phyloP scores from a whole-genome alignment of 1,140 invertebrate genomes.

The Lanistes nyassanus region DNA sequence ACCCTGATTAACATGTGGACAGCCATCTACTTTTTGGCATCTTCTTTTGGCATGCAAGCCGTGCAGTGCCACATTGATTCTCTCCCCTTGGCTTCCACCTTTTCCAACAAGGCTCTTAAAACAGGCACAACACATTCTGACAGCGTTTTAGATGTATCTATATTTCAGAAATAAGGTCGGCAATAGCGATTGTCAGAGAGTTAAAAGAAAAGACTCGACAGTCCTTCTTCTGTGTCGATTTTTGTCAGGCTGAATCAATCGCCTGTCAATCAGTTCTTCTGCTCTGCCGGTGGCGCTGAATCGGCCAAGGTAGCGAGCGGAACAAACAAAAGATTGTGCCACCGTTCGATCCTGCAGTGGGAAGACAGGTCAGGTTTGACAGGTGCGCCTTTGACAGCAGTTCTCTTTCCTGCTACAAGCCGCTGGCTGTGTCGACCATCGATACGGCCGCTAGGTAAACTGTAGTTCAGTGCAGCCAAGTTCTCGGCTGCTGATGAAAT shows the following conservation, averaged over 20 bases:
- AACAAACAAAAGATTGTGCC: slow-evolving; percentile 8
- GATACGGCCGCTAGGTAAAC: background rate
- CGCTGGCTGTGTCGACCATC: background rate
- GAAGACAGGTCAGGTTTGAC: background rate
- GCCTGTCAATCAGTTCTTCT: background rate
- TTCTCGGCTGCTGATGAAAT: slow-evolving; percentile 5
- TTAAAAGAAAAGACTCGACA: background rate
- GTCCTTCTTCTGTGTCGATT: background rate
- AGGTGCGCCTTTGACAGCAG: slow-evolving; percentile 6
- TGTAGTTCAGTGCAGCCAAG: background rate
- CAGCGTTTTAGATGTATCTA: background rate
- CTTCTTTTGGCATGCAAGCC: too few species aligned
- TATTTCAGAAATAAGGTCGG: background rate
- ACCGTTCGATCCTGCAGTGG: background rate
- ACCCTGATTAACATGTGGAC: too few species aligned
- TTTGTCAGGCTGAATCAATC: background rate
- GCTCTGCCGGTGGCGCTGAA: background rate
- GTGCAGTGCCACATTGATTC: too few species aligned
- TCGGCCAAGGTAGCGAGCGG: background rate
- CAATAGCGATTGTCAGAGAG: too few species aligned
- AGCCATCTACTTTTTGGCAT: too few species aligned
- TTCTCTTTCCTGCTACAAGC: background rate
- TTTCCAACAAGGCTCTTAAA: too few species aligned
- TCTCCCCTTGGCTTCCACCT: too few species aligned
- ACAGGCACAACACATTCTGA: too few species aligned